A percentile compares a stretch with the other conserved stretches of the same genome.
phyloP scores from a whole-genome alignment of 2,888 invertebrate species.

The Mactromeris polynyma region DNA sequence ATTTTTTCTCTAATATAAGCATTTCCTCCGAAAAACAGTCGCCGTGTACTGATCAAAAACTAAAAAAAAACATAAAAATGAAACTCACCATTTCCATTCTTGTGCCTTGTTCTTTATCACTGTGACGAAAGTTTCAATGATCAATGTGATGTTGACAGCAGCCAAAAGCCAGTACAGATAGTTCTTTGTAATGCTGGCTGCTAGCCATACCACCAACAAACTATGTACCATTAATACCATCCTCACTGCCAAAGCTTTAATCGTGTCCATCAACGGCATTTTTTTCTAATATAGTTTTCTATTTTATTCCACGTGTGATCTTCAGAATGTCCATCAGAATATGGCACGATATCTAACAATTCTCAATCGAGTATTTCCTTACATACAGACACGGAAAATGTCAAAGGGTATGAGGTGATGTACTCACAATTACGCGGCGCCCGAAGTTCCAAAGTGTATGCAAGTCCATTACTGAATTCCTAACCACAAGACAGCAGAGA shows the following conservation, averaged over 20 bases:
- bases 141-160: constrained; percentile 65
- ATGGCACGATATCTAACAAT: not conserved
- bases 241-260: constrained; percentile 72
- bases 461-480: too few species aligned
- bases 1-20: too few species aligned
- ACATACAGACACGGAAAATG: not conserved
- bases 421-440: too few species aligned
- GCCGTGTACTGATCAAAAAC: too few species aligned
- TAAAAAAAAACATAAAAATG: not conserved
- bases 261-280: constrained; percentile 62
- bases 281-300: not conserved
- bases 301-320: not conserved
- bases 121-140: constrained; percentile 74
- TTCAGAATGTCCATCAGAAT: not conserved
- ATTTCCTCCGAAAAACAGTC: too few species aligned
- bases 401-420: not conserved
- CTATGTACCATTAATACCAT: constrained; percentile 74
- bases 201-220: constrained; percentile 76
- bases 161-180: constrained; percentile 72
- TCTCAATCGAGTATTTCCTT: not conserved
- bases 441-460: too few species aligned
- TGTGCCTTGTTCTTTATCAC: constrained; percentile 73
- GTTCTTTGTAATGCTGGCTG: constrained; percentile 63
- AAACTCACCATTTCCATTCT: constrained; percentile 81
- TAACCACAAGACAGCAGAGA: too few species aligned